Base-by-base conservation (phyloP, 2,797 vertebrate genomes). In the Liasis olivaceus region DNA sequence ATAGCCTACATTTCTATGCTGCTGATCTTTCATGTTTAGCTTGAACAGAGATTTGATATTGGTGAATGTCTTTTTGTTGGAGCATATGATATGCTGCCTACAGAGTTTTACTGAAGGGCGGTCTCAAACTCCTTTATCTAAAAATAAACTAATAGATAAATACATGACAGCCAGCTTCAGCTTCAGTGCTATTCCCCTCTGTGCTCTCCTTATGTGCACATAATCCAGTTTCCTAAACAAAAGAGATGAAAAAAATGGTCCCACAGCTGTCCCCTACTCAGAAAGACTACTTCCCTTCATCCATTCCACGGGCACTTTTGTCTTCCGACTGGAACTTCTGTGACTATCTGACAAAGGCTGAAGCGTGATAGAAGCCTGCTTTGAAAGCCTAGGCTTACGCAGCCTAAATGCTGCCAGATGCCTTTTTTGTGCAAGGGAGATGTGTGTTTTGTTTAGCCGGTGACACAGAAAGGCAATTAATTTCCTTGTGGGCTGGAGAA, bases 211-310 rank as follows among this genome's bases (percentile, higher is more conserved):
- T 87, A 62, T 31, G 64, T 86, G 58, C 14, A 87, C 64, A 87
- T 77, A 90, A 87, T 63, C 56, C 64, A 93, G 28, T 51, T 66
- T 87, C 63, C 84, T 63, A 87, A 90, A 81, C 77, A 87, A 54
- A 72, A 87, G 63, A 12, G 31, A 7, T 13, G 72, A 59, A 89
- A 28, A 89, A 89, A 85, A 93, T 42, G 42, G 56, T 6, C 42
- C 26, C 66, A 87, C 12, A 90, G 63, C 58, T 87, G n/a, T 87
- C 47, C 59, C 58, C 24, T 87, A 47, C 64, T 54, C 51, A 92
- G 31, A n/a, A 89, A 89, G 77, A 58, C 62, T 42, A 20, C 54
- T 28, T 59, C 62, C 85, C 31, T 87, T 91, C 66, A 87, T 72
- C 64, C 56, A 87, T 77, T 90, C 59, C 47, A 36, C 42, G 87